phyloP scores from a whole-genome alignment of 2,113 vertebrate species.

The Rattus norvegicus region GRCr8 NC_086037.1:59118001-59118500 shows the following conservation, averaged over 20 bases:
- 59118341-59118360: neutral
- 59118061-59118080: neutral
- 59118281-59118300: neutral
- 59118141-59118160: neutral
- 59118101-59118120: fast-evolving
- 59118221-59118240: too few relatives aligned
- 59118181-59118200: fast-evolving
- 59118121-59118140: neutral
- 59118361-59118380: conserved; percentile 38
- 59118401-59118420: neutral
- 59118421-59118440: neutral
- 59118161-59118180: too few relatives aligned
- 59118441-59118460: conserved; percentile 34
- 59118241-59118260: neutral
- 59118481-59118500: neutral
- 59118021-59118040: neutral
- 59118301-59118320: neutral
- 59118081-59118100: neutral
- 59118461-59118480: neutral
- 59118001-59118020: too few relatives aligned
- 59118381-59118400: neutral
- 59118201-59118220: neutral
- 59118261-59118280: neutral
- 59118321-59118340: neutral
- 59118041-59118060: neutral